A percentile compares a stretch with the other conserved stretches of the same genome.
These are phyloP conservation scores for Drosophila orosa DNA, from an alignment of 1,140 invertebrate genomes.

Conservation along the genomic window DNA sequence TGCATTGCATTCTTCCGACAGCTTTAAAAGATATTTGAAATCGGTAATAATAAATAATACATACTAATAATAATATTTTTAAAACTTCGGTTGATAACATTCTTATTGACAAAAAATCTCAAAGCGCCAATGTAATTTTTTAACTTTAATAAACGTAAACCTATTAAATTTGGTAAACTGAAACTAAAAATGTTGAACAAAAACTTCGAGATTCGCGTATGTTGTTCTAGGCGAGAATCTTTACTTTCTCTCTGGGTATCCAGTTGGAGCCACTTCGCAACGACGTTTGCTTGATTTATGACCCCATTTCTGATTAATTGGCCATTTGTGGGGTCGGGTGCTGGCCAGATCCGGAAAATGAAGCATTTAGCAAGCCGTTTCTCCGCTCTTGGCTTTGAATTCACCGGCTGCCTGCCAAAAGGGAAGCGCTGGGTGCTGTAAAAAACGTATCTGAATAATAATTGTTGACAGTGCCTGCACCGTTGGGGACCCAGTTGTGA, in stretches of 20 bases:
- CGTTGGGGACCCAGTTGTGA: conserved; percentile 42
- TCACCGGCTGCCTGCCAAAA: conserved; percentile 45
- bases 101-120: not conserved
- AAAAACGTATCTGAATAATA: conserved; percentile 74
- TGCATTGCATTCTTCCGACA: no score
- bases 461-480: conserved; percentile 64
- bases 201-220: not conserved
- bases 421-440: conserved; percentile 23
- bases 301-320: conserved; percentile 64
- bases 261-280: conserved; percentile 13
- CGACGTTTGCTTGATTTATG: conserved; percentile 65
- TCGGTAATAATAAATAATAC: no score
- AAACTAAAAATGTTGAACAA: not conserved
- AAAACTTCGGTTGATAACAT: not conserved
- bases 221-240: not conserved
- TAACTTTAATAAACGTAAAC: not conserved
- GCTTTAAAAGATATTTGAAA: no score
- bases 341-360: conserved; percentile 1
- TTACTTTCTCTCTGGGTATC: not conserved
- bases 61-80: no score
- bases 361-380: conserved; percentile 39
- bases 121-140: not conserved
- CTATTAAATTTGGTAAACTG: no score
- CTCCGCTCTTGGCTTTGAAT: conserved; percentile 9
- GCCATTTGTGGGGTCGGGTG: conserved; percentile 19